Conservation (phyloP, 2,797 vertebrate species). For the Synaphobranchus kaupii region DNA sequence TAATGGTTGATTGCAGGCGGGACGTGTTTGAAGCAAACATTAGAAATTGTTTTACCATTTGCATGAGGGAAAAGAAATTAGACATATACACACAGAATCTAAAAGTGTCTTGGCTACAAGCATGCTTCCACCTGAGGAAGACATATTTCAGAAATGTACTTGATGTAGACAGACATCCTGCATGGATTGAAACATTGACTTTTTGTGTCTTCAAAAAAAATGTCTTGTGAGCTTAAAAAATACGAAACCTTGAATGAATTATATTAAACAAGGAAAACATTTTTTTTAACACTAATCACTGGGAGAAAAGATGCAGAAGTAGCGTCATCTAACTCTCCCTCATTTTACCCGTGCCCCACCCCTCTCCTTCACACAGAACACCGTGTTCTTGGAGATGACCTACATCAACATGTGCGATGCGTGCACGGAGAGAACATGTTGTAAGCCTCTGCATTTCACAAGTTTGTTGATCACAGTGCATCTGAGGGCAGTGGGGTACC, state of each 20-base stretch:
- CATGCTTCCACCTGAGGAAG: background rate
- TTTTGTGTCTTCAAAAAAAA: background rate
- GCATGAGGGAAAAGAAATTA: background rate
- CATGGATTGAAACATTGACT: background rate
- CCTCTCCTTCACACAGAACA: background rate
- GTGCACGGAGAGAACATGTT: background rate
- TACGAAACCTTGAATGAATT: background rate
- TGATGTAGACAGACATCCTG: background rate
- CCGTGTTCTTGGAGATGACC: background rate
- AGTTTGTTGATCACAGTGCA: background rate
- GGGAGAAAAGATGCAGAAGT: background rate
- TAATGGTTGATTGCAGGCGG: background rate
- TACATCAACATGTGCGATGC: background rate
- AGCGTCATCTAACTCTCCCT: background rate
- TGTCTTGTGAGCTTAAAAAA: background rate
- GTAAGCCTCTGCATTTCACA: background rate
- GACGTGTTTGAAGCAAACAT: background rate
- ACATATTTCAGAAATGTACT: background rate
- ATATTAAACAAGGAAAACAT: background rate
- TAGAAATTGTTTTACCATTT: background rate
- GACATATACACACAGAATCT: background rate
- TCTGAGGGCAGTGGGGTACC: background rate
- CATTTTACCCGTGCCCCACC: background rate
- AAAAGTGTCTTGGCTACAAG: background rate
- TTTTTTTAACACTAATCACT: background rate